phyloP scores from a whole-genome alignment of 1,140 invertebrate genomes.

The Drosophila micromelanica region DNA sequence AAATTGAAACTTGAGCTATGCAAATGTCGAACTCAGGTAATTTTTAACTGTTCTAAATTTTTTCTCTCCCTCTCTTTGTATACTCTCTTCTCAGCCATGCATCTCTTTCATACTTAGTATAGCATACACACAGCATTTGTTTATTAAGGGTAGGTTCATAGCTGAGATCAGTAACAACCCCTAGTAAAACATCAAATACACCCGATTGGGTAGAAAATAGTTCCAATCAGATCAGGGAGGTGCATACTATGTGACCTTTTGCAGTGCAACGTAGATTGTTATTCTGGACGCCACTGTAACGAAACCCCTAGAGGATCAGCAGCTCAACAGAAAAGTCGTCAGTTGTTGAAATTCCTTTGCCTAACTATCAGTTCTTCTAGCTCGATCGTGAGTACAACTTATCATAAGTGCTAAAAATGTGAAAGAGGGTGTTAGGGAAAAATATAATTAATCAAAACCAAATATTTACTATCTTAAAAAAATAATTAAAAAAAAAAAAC shows the following conservation, averaged over 20 bases:
- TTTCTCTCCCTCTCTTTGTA: neutral
- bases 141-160: slow-evolving; percentile 49
- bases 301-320: neutral
- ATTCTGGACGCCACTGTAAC: slow-evolving; percentile 58
- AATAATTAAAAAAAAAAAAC: too few relatives aligned
- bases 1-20: slow-evolving; percentile 20
- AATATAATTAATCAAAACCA: too few relatives aligned
- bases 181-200: neutral
- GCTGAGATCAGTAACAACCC: slow-evolving; percentile 56
- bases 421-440: neutral
- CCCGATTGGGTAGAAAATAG: slow-evolving; percentile 46
- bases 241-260: slow-evolving; percentile 48
- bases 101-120: slow-evolving; percentile 24
- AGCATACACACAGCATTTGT: neutral
- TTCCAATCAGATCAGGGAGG: slow-evolving; percentile 72
- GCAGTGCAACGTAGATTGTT: slow-evolving; percentile 7
- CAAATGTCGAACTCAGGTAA: slow-evolving; percentile 24
- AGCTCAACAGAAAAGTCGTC: slow-evolving; percentile 6
- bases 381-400: slow-evolving; percentile 7
- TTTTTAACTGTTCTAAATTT: neutral
- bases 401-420: neutral
- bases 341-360: slow-evolving; percentile 45
- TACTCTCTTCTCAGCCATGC: neutral
- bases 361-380: neutral
- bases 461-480: too few relatives aligned